Evolutionary conservation across 2,113 vertebrate species (phyloP).

Genomic region (Syngnathus typhle): DNA sequence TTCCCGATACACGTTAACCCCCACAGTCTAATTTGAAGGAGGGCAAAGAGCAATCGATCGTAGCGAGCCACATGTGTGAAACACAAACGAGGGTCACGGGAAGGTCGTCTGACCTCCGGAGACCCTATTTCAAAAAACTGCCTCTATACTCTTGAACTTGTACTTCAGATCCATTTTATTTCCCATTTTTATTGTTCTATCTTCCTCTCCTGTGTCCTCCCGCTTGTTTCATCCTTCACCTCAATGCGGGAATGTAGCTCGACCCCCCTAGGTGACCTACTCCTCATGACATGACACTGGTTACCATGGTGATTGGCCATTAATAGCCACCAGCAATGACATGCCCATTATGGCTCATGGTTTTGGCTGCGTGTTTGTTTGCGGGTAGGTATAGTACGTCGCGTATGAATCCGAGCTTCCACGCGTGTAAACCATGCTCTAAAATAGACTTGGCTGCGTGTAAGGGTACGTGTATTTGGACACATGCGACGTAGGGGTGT

Average conservation of each 20-base stretch:
- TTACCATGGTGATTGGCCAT: constrained; percentile 70
- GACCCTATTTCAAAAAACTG: constrained; percentile 17
- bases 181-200: constrained; percentile 12
- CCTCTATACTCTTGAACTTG: constrained; percentile 11
- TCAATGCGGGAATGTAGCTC: constrained; percentile 21
- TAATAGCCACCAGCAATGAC: constrained; percentile 62
- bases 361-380: constrained; percentile 1
- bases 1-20: neutral
- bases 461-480: constrained; percentile 30
- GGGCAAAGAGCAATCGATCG: constrained; percentile 22
- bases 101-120: constrained; percentile 15
- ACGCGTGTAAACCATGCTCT: neutral
- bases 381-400: constrained; percentile 3
- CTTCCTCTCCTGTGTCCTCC: constrained; percentile 11
- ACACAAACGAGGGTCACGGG: constrained; percentile 14
- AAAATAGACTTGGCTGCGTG: constrained; percentile 17
- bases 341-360: constrained; percentile 43
- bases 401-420: constrained; percentile 12
- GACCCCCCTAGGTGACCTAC: constrained; percentile 65
- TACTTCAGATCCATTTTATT: constrained; percentile 5
- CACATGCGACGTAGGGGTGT: constrained; percentile 20
- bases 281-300: constrained; percentile 58
- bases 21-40: constrained; percentile 6
- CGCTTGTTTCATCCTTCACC: constrained; percentile 9
- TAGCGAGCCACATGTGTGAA: constrained; percentile 25